Base-by-base conservation (phyloP, 2,888 invertebrate species). In the Anodontia alba region DNA sequence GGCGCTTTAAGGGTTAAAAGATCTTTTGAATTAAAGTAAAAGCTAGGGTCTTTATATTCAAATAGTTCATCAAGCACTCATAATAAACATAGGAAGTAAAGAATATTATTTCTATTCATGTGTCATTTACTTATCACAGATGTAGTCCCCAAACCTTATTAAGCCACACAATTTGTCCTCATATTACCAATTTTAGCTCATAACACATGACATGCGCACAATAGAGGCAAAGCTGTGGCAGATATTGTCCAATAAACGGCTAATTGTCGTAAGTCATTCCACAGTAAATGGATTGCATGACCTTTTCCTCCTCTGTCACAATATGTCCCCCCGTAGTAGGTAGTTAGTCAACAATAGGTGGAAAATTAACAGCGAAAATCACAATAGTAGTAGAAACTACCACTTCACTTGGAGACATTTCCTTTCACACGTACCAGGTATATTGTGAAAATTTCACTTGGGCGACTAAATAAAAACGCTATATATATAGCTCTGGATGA, bases 161-260 rank as follows among this genome's bases (percentile, higher is more conserved):
- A 57, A 23, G 5, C 26, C 57, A 29, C 20, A 57, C 57, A 57
- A 57, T 57, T 20, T 57, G 57, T 57, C 57, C 57, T 57, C 57
- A 3, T 17, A 57, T 57, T 29, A 57, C 57, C 57, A 29, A 57
- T 57, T 57, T 57, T 29, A 57, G 29, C 57, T 57, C 29, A 57
- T 26, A 57, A 57, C 57, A 57, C 10, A 23, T 57, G 57, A 57
- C 57, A 57, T 29, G 57, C 57, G 3, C 5, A 57, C 57, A 57
- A 57, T 26, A 17, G 57, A 23, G 23, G 29, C 57, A 23, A 7
- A 23, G 8, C 29, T 29, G 17, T 29, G 57, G 57, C 57, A 57
- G 57, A 57, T 29, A 57, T 57, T 57, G 57, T 57, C 57, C 57
- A 57, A 57, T 57, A 57, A 49, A 26, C 57, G 12, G 57, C 57